Percentiles rank a stretch among this genome's conserved stretches.
Conservation (phyloP, 2,797 vertebrate genomes). For the Clamator glandarius region DNA sequence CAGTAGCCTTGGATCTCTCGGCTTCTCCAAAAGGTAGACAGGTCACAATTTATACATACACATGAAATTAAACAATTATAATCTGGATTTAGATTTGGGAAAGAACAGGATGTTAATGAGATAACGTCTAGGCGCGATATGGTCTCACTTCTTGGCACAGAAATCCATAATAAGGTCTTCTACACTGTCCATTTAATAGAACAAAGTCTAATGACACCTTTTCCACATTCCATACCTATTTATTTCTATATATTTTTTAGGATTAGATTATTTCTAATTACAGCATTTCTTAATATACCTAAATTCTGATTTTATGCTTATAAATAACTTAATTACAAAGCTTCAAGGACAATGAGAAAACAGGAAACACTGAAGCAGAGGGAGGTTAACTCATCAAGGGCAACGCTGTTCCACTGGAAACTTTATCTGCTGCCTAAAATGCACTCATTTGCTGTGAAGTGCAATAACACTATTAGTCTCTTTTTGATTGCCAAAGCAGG, state of each 20-base stretch:
- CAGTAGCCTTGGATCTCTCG: neutral
- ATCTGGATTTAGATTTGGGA: constrained; percentile 3
- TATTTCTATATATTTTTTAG: neutral
- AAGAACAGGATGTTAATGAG: constrained; percentile 43
- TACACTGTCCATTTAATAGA: neutral
- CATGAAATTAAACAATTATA: neutral
- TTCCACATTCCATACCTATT: neutral
- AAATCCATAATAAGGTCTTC: neutral
- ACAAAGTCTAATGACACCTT: neutral
- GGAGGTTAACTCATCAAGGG: constrained; percentile 2
- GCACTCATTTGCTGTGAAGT: neutral
- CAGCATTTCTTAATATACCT: neutral
- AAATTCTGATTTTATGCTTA: neutral
- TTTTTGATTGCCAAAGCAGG: neutral
- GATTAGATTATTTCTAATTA: neutral
- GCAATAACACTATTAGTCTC: neutral
- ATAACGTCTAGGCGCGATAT: neutral
- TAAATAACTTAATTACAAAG: neutral
- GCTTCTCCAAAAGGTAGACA: neutral
- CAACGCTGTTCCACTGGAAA: neutral
- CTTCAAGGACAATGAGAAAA: neutral
- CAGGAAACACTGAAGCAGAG: neutral
- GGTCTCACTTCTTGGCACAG: constrained; percentile 14
- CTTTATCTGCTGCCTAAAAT: neutral
- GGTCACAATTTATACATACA: neutral